Conservation (phyloP, 2,888 invertebrate species). For the Zygogramma bicolorata region DNA sequence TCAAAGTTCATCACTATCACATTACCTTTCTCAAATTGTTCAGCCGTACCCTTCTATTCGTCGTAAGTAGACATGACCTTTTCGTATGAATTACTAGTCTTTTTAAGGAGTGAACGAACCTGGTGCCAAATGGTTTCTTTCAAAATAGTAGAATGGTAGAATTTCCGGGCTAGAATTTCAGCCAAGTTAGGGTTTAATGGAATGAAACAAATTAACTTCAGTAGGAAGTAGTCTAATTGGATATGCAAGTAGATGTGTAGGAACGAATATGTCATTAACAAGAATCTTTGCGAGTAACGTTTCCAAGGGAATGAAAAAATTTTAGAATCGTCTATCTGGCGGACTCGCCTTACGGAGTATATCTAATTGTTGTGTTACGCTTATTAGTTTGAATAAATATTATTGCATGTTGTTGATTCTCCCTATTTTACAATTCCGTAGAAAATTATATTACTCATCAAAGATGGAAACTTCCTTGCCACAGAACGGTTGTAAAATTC, state of each 20-base stretch:
- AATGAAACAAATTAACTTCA: neutral
- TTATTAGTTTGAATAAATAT: constrained; percentile 2
- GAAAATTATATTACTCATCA: neutral
- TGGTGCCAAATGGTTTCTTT: too few species aligned
- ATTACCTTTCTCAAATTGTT: too few species aligned
- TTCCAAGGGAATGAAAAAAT: neutral
- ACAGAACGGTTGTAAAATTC: neutral
- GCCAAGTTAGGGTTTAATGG: neutral
- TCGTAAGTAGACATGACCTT: too few species aligned
- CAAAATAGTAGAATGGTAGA: too few species aligned
- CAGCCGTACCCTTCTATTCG: too few species aligned
- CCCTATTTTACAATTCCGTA: neutral
- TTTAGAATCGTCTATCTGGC: neutral
- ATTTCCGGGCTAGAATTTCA: neutral
- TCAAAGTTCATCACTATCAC: too few species aligned
- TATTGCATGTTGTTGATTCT: neutral
- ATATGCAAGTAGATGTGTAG: neutral
- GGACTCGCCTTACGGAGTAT: neutral
- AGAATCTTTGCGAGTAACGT: neutral
- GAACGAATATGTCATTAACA: neutral
- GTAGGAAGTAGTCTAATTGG: constrained; percentile 1
- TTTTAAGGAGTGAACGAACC: too few species aligned
- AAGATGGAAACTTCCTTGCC: neutral
- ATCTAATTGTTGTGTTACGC: neutral
- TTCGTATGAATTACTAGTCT: too few species aligned